Percentiles rank a stretch among this genome's conserved stretches.
phyloP scores from a whole-genome alignment of 1,140 invertebrate species.

The Colletes latitarsis region DNA sequence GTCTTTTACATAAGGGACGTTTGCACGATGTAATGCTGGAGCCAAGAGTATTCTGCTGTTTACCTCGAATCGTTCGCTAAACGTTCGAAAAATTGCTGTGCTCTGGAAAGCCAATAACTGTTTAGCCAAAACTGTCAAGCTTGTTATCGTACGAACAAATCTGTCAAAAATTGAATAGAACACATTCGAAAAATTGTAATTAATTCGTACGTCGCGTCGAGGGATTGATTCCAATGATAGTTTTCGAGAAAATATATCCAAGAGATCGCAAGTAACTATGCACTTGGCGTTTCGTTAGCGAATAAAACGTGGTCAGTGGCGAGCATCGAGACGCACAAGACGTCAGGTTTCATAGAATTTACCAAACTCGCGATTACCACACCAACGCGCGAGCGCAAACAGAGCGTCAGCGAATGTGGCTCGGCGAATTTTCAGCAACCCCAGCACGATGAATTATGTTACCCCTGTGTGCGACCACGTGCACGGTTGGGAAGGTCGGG shows the following conservation, averaged over 20 bases:
- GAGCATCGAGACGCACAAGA: no score
- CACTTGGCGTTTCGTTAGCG: no score
- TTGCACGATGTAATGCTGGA: conserved; percentile 37
- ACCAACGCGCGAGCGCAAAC: conserved; percentile 23
- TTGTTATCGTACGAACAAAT: no score
- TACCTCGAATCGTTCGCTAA: background rate
- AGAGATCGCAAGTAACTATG: no score
- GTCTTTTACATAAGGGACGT: conserved; percentile 29
- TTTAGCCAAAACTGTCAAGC: no score
- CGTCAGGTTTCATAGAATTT: background rate
- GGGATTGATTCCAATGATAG: no score
- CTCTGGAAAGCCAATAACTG: background rate
- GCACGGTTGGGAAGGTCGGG: background rate
- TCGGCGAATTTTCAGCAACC: conserved; percentile 32
- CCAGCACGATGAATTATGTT: conserved; percentile 47
- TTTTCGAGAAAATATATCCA: no score
- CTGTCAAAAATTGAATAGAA: no score
- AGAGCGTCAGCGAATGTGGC: conserved; percentile 34
- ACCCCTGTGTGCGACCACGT: conserved; percentile 16
- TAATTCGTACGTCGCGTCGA: no score
- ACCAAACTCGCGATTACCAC: conserved; percentile 9
- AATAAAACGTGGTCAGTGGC: no score
- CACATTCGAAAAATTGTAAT: no score
- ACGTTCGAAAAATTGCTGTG: background rate
- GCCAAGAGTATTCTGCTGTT: background rate